Evolutionary conservation across 2,888 invertebrate genomes (phyloP), one percentile per base, ranked within the genome.

Genomic region (Chloromyia formosa): DNA sequence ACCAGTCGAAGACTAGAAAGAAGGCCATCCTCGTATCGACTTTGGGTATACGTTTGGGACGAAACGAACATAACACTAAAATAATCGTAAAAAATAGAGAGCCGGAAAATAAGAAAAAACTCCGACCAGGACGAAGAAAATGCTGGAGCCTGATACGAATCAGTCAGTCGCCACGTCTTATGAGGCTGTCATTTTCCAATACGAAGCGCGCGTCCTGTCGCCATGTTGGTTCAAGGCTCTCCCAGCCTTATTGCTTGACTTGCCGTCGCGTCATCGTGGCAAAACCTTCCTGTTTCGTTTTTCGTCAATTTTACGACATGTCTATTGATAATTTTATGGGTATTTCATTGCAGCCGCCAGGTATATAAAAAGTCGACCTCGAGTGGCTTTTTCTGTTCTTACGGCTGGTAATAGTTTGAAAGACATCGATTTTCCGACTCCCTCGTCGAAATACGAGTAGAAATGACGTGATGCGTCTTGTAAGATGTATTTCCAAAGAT

Each of bases 301-400:
- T 22, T 58, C 71, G 58, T 62, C 74, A 73, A 75, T 75, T 75
- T 75, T 75, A 75, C 58, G 75, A 75, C 74, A 74, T 75, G 75
- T 75, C 75, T 74, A 75, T 75, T 75, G 75, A 75, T 75, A 75
- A 75, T 75, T 75, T 75, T 75, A 75, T 75, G 62, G 71, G 56
- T 56, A 54, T 69, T 75, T 75, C 75, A 74, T 74, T 75, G 75
- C 75, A 61, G 27, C 66, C 68, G 69, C 56, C 75, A 75, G 75
- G 75, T 75, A 75, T 53, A 69, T 73, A 54, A 62, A 66, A 60
- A 40, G 53, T 40, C 60, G 54, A 54, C 64, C 27, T 64, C 60
- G 73, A 75, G 75, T 75, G 75, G 66, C 45, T 75, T 75, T 75
- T 75, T 53, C 68, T 75, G 75, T 75, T 75, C 64, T 73, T 72